phyloP scores from a whole-genome alignment of 2,888 invertebrate species.

The Archips crataeganus region DNA sequence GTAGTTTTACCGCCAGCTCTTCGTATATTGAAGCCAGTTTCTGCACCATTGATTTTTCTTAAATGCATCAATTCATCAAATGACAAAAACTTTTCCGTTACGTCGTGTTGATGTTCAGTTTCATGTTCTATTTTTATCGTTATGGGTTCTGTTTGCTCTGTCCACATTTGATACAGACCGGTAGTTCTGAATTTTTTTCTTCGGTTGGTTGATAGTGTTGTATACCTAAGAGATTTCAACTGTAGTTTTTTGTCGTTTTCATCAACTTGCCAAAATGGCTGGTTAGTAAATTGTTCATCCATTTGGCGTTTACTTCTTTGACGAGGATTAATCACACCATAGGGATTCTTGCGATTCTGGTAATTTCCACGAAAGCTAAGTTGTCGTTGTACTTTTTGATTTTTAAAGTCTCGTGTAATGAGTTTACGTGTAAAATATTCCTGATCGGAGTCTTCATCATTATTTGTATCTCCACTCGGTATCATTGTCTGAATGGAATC shows the following conservation, averaged over 20 bases:
- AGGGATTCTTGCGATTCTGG: constrained; percentile 53
- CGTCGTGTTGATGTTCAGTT: constrained; percentile 48
- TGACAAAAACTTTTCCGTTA: constrained; percentile 76
- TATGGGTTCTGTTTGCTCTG: constrained; percentile 66
- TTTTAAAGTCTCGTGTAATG: background rate
- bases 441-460: background rate
- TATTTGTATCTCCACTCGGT: background rate
- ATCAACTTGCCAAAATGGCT: constrained; percentile 74
- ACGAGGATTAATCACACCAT: constrained; percentile 60
- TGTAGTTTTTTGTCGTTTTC: constrained; percentile 56
- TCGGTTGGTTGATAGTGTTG: constrained; percentile 61
- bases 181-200: constrained; percentile 55
- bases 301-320: constrained; percentile 62
- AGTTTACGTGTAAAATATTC: constrained; percentile 6
- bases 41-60: constrained; percentile 62
- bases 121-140: constrained; percentile 59
- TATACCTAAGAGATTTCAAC: constrained; percentile 68
- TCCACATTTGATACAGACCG: constrained; percentile 44
- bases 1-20: constrained; percentile 46
- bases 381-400: constrained; percentile 13
- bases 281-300: constrained; percentile 56
- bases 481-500: constrained; percentile 19
- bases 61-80: constrained; percentile 79
- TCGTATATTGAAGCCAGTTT: constrained; percentile 54
- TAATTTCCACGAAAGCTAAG: constrained; percentile 47